These are phyloP conservation scores for Halcyon leucocephala DNA, from an alignment of 2,797 vertebrate genomes.

Conservation along the genomic window DNA sequence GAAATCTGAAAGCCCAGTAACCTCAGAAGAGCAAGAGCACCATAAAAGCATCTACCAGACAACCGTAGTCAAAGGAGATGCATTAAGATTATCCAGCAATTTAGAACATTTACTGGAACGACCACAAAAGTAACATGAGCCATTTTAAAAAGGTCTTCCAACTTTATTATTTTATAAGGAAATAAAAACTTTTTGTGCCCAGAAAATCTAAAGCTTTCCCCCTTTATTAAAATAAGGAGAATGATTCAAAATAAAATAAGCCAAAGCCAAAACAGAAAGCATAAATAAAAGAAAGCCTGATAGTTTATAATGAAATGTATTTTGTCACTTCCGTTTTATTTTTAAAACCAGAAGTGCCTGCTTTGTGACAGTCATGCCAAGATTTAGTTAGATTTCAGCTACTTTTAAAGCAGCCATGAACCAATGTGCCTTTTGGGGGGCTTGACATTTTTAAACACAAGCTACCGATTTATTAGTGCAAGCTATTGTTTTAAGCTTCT, in stretches of 20 bases:
- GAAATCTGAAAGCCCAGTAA: conserved; percentile 65
- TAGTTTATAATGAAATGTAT: not conserved
- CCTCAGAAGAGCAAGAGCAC: conserved; percentile 42
- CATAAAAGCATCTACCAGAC: conserved; percentile 63
- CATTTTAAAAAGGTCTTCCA: conserved; percentile 5
- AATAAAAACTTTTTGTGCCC: not conserved
- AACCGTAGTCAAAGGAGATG: conserved; percentile 8
- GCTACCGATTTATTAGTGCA: not conserved
- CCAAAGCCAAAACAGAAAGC: not conserved
- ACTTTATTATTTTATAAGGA: conserved; percentile 38
- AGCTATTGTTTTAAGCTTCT: not conserved
- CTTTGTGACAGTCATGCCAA: not conserved
- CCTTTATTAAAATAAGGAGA: not conserved
- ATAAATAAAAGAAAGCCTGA: not conserved
- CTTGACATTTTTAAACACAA: not conserved
- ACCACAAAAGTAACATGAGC: not conserved
- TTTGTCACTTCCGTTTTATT: not conserved
- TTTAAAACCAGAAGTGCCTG: not conserved
- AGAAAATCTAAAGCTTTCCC: not conserved
- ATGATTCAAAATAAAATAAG: not conserved
- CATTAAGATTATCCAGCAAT: conserved; percentile 52
- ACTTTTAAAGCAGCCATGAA: not conserved
- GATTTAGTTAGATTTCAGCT: not conserved
- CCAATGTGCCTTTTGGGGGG: not conserved
- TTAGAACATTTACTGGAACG: conserved; percentile 35